These are phyloP conservation scores for Falco cherrug DNA, from an alignment of 2,797 vertebrate genomes.

Conservation along the genomic window DNA sequence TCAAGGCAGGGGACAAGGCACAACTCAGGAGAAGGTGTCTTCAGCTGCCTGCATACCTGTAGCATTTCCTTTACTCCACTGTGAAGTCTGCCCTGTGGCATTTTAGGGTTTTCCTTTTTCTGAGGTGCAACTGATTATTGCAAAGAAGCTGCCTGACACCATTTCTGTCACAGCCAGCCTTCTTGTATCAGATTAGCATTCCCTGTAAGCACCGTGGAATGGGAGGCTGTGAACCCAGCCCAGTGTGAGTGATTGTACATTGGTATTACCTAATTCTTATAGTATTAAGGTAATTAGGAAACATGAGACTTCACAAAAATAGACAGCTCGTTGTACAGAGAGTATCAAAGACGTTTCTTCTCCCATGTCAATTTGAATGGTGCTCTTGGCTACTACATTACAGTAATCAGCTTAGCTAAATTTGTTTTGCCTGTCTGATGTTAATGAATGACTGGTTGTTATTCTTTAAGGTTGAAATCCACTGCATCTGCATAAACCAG, in stretches of 20 bases:
- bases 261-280: conserved; percentile 55
- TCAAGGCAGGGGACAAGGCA: not conserved
- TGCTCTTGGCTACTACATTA: conserved; percentile 60
- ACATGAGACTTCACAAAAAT: conserved; percentile 57
- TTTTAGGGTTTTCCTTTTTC: not conserved
- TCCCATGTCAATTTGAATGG: conserved; percentile 59
- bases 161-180: not conserved
- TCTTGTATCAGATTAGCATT: not conserved
- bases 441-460: conserved; percentile 48
- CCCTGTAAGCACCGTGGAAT: not conserved
- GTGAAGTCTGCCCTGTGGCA: not conserved
- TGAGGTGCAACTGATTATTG: not conserved
- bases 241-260: conserved; percentile 2
- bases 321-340: conserved; percentile 36
- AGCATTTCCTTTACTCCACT: not conserved
- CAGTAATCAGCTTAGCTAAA: conserved; percentile 70
- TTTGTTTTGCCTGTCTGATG: conserved; percentile 67
- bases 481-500: not conserved
- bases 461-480: conserved; percentile 43
- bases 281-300: conserved; percentile 70
- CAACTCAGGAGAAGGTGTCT: not conserved
- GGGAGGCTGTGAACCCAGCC: conserved; percentile 6
- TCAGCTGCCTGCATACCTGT: not conserved
- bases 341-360: conserved; percentile 49
- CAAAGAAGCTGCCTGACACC: not conserved